Evolutionary conservation across 1,140 invertebrate genomes (phyloP).

Genomic region (Vanessa atalanta): DNA sequence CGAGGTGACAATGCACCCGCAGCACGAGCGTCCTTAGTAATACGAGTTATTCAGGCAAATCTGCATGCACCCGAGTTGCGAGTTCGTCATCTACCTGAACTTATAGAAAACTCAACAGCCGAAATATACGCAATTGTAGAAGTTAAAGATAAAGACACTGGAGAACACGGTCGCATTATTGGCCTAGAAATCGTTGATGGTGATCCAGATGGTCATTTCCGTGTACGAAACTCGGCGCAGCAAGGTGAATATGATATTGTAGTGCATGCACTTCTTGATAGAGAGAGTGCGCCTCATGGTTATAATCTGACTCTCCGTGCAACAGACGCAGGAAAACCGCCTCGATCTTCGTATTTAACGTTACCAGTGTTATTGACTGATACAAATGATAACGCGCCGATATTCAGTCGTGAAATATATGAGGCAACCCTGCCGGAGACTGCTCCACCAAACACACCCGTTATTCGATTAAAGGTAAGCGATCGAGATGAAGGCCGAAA

Average conservation of each 20-base stretch:
- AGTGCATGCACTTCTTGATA: constrained; percentile 88
- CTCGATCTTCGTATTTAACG: constrained; percentile 87
- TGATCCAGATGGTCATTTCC: constrained; percentile 93
- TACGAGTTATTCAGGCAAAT: constrained; percentile 93
- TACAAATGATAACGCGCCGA: constrained; percentile 91
- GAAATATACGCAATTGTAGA: constrained; percentile 95
- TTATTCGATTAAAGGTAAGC: constrained; percentile 91
- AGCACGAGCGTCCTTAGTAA: constrained; percentile 84
- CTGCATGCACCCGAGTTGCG: constrained; percentile 91
- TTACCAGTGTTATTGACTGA: constrained; percentile 90
- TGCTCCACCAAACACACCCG: constrained; percentile 92
- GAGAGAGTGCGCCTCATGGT: constrained; percentile 87
- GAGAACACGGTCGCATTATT: constrained; percentile 91
- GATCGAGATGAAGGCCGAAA: constrained; percentile 92
- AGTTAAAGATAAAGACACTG: constrained; percentile 90
- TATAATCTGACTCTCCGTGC: constrained; percentile 94
- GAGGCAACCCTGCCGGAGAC: constrained; percentile 93
- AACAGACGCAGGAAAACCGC: constrained; percentile 90
- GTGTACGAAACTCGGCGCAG: constrained; percentile 83
- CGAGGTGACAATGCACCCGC: constrained; percentile 75
- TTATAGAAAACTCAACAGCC: constrained; percentile 91
- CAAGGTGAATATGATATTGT: constrained; percentile 88
- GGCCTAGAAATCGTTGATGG: constrained; percentile 93
- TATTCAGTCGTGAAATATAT: constrained; percentile 94
- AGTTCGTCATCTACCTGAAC: constrained; percentile 88